phyloP scores from a whole-genome alignment of 2,797 vertebrate species.

The Micromesistius poutassou region DNA sequence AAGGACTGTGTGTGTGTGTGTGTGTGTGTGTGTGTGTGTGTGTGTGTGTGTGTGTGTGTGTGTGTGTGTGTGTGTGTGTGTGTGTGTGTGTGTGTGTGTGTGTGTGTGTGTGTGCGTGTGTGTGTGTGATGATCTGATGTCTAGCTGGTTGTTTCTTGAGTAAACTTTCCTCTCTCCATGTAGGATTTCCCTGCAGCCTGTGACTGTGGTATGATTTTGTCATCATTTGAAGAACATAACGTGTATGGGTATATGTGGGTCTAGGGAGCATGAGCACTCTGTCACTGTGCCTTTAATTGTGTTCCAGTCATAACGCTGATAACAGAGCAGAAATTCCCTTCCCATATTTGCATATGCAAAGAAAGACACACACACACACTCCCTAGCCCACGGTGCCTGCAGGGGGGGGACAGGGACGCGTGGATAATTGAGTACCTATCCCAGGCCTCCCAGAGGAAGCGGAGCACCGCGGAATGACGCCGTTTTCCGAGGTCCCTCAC shows the following conservation, averaged over 20 bases:
- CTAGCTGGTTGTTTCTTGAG: background rate
- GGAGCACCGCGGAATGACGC: too few relatives aligned
- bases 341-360: conserved; percentile 23
- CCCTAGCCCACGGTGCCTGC: background rate
- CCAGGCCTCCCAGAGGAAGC: too few relatives aligned
- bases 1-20: too few relatives aligned
- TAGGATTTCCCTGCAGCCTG: background rate
- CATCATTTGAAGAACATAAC: background rate
- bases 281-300: conserved; percentile 2
- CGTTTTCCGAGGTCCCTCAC: too few relatives aligned
- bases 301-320: background rate
- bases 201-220: background rate
- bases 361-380: background rate
- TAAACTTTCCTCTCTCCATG: background rate
- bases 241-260: background rate
- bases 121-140: background rate
- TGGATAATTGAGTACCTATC: too few relatives aligned
- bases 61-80: conserved; percentile 7
- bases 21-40: background rate
- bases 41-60: conserved; percentile 3
- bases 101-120: background rate
- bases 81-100: conserved; percentile 5
- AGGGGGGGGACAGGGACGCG: background rate
- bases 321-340: conserved; percentile 8
- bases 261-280: background rate